phyloP scores from a whole-genome alignment of 1,140 invertebrate genomes.

The Ips typographus region DNA sequence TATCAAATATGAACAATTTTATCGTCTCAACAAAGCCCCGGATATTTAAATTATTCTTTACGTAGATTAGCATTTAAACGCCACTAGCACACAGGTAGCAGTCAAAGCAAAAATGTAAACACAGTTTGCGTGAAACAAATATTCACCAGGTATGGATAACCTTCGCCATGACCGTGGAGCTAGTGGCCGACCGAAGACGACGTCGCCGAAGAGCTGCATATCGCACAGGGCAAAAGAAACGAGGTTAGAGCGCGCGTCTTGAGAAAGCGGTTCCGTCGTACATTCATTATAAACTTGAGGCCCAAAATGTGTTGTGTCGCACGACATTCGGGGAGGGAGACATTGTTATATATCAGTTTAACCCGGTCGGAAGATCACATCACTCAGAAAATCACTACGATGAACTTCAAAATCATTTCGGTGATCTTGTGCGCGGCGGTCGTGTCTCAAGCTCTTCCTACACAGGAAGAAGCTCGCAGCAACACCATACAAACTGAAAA shows the following conservation, averaged over 20 bases:
- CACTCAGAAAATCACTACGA: slow-evolving; percentile 37
- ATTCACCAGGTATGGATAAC: slow-evolving; percentile 21
- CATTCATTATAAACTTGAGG: slow-evolving; percentile 51
- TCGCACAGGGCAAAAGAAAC: slow-evolving; percentile 47
- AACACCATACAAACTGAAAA: slow-evolving; percentile 67
- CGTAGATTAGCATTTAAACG: too few species aligned
- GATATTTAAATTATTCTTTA: too few species aligned
- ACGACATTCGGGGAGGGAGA: slow-evolving; percentile 44
- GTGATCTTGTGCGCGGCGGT: slow-evolving; percentile 57
- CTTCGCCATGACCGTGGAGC: slow-evolving; percentile 26
- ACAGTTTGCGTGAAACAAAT: slow-evolving; percentile 5
- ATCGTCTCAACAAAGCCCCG: too few species aligned
- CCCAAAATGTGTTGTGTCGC: slow-evolving; percentile 50
- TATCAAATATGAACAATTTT: too few species aligned
- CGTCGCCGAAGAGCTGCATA: slow-evolving; percentile 37
- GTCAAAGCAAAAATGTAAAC: slow-evolving; percentile 1
- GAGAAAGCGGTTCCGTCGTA: slow-evolving; percentile 53
- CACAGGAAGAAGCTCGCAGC: slow-evolving; percentile 61
- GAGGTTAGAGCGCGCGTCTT: slow-evolving; percentile 48
- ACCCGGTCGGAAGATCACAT: slow-evolving; percentile 42
- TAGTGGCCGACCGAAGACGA: slow-evolving; percentile 10
- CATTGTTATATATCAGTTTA: slow-evolving; percentile 49
- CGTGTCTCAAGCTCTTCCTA: slow-evolving; percentile 62
- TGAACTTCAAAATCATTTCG: slow-evolving; percentile 43
- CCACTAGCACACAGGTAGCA: not conserved